phyloP scores from a whole-genome alignment of 30 jellyfish, hydroid and myxozoan species.

The Hydractinia symbiolongicarpus region DNA sequence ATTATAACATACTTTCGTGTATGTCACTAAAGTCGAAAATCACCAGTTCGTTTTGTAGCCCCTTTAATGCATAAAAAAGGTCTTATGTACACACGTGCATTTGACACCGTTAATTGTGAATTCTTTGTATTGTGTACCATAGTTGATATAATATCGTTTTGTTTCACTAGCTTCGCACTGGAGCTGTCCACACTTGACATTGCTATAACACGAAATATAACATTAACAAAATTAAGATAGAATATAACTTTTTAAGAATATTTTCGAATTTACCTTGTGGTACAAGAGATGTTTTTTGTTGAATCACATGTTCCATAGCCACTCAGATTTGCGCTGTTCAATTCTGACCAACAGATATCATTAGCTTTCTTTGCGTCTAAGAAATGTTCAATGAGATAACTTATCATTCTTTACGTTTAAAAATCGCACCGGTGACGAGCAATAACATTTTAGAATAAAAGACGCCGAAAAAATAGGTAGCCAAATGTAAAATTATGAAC shows the following conservation, averaged over 20 bases:
- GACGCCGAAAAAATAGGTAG: no score
- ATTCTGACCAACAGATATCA: constrained; percentile 57
- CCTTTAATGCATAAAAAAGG: no score
- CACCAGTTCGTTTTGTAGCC: no score
- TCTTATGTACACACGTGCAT: constrained; percentile 44
- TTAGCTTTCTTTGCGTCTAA: constrained; percentile 55
- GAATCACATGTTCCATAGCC: constrained; percentile 92
- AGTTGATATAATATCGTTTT: constrained; percentile 42
- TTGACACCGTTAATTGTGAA: constrained; percentile 2
- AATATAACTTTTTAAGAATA: no score
- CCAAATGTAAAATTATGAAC: no score
- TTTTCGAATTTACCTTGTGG: constrained; percentile 26
- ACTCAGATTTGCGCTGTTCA: constrained; percentile 48
- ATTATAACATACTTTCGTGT: no score
- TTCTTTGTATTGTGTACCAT: constrained; percentile 54
- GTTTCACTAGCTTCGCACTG: constrained; percentile 58
- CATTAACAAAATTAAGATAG: no score
- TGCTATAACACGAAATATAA: constrained; percentile 25
- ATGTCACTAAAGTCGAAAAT: no score
- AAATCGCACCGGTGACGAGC: no score
- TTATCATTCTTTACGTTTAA: no score
- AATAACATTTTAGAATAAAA: no score
- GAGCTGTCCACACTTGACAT: constrained; percentile 73
- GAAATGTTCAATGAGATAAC: background rate
- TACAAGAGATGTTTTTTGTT: constrained; percentile 43